Percentiles rank a stretch among this genome's conserved stretches.
phyloP scores from a whole-genome alignment of 2,797 vertebrate species.

The Ataeniobius toweri region DNA sequence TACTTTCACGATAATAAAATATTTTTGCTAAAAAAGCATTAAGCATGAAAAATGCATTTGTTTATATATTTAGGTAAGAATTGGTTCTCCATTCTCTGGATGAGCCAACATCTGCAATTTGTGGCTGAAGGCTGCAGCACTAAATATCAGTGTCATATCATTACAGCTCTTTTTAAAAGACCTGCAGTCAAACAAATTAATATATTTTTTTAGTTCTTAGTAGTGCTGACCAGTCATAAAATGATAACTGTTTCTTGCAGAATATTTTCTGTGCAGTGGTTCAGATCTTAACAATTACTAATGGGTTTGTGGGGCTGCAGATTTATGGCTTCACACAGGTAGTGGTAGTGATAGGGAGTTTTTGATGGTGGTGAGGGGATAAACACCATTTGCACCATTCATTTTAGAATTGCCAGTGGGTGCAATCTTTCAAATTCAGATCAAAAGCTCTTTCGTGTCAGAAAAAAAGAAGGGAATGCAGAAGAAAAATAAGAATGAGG shows the following conservation, averaged over 20 bases:
- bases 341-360: not conserved
- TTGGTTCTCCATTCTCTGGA: not conserved
- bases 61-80: not conserved
- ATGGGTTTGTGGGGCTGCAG: not conserved
- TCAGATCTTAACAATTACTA: not conserved
- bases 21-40: not conserved
- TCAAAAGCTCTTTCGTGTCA: constrained; percentile 48
- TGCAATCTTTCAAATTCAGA: constrained; percentile 25
- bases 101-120: not conserved
- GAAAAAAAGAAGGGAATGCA: constrained; percentile 25
- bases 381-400: not conserved
- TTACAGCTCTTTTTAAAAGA: not conserved
- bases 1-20: not conserved
- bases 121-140: not conserved
- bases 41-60: not conserved
- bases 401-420: not conserved
- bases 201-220: not conserved
- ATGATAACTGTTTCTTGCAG: not conserved
- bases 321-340: not conserved
- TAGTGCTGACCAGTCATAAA: not conserved
- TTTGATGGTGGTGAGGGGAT: not conserved
- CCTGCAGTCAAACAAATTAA: not conserved
- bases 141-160: not conserved
- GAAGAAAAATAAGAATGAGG: not conserved
- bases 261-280: not conserved